Base-by-base conservation (phyloP, 2,888 invertebrate genomes). In the Dasysyrphus tricinctus region DNA sequence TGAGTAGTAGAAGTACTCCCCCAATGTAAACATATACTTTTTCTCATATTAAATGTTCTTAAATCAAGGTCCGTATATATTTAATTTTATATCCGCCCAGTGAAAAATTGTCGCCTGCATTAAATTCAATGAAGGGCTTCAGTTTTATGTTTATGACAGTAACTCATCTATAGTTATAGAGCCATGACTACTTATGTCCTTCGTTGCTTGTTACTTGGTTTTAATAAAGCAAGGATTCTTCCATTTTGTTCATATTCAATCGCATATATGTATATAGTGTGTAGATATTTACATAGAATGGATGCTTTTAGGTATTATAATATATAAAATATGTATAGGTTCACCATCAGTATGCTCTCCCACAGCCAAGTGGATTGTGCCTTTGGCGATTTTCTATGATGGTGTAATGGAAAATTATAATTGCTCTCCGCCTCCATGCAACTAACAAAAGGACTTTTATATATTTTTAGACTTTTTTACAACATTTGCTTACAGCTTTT, bases 331-430 rank as follows among this genome's bases (percentile, higher is more conserved):
- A 34, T 1, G 32, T 34, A 54, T 14, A 34, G 3, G 32, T 34
- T 37, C 49, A 44, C 9, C 44, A 67, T 49, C 51, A 54, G 69
- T 54, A 42, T 54, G 39, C 54, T 54, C 37, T 47, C 61, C 39
- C 72, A 80, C 47, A 76, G 59, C 76, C 47, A 54, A 67, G 65
- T 72, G 59, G 44, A 67, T 80, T 80, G 76, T 56, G 76, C 76
- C 84, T 72, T 76, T 80, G 80, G 84, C 80, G 57, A 72, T 80
- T 72, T 76, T 76, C 57, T 67, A 76, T 80, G 80, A 61, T 61
- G 61, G 61, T 61, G 84, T 80, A 84, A 84, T 80, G 84, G 76
- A 84, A 84, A 84, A 84, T 84, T 84, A 84, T 80, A 84, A 84
- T 84, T 84, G 80, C 83, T 84, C 83, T 70, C 39, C 83, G 70